Percentiles rank a stretch among this genome's conserved stretches.
phyloP scores from a whole-genome alignment of 2,113 vertebrate species.

The Lamprologus tigripictilis region DNA sequence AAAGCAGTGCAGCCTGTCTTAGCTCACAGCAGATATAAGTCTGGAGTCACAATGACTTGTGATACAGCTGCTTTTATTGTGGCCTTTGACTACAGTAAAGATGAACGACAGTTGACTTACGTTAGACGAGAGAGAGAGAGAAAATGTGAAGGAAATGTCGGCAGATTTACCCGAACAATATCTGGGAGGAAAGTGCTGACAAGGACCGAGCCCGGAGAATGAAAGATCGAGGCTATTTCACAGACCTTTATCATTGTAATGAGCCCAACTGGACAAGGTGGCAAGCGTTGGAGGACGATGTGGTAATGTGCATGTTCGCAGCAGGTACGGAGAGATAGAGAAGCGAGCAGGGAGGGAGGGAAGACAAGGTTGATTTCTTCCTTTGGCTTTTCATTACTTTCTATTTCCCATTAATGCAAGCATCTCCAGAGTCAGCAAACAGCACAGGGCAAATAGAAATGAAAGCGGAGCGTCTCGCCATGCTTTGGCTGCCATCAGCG shows the following conservation, averaged over 20 bases:
- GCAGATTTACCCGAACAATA: conserved; percentile 2
- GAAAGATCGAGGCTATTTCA: conserved; percentile 29
- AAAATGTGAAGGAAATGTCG: not conserved
- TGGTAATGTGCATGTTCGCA: conserved; percentile 26
- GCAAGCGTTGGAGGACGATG: not conserved
- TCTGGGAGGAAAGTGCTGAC: conserved; percentile 35
- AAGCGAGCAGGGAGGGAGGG: not conserved
- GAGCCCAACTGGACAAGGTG: conserved; percentile 19
- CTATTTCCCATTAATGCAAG: conserved; percentile 46
- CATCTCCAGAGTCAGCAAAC: conserved; percentile 42
- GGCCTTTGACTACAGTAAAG: conserved; percentile 22
- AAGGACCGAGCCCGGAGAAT: not conserved
- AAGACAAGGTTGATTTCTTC: conserved; percentile 12
- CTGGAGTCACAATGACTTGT: conserved; percentile 3
- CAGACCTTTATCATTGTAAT: conserved; percentile 46
- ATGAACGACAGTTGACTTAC: conserved; percentile 12
- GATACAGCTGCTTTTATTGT: conserved; percentile 17
- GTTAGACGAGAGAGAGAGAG: not conserved
- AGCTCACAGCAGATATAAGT: not conserved
- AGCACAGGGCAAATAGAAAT: conserved; percentile 33
- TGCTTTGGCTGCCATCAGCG: conserved; percentile 30
- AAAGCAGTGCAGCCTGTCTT: not conserved
- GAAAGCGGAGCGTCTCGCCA: conserved; percentile 4
- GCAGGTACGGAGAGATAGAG: conserved; percentile 21
- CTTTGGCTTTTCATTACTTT: conserved; percentile 39